Percentiles rank a stretch among this genome's conserved stretches.
phyloP scores from a whole-genome alignment of 2,113 vertebrate species.

The Campylomormyrus tamandua region DNA sequence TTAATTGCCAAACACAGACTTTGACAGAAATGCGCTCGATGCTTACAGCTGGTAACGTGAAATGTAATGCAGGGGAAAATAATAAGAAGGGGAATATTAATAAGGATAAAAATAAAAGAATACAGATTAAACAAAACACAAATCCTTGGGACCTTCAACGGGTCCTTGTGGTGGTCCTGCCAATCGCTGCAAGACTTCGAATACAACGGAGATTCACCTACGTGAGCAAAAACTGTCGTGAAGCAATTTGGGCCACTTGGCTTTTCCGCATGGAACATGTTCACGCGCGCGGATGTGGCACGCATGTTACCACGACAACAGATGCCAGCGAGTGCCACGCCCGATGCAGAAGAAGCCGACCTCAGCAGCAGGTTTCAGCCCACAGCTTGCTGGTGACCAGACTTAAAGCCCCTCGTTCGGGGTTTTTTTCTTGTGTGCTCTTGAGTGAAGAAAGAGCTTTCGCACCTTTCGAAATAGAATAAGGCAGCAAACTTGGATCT shows the following conservation, averaged over 20 bases:
- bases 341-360: not conserved
- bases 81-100: not conserved
- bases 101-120: not conserved
- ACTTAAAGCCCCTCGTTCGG: not conserved
- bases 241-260: not conserved
- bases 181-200: not conserved
- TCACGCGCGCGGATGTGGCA: not conserved
- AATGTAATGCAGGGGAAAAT: constrained; percentile 5
- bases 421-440: not conserved
- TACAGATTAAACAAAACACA: not conserved
- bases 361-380: not conserved
- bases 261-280: not conserved
- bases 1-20: constrained; percentile 44
- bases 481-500: not conserved
- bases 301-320: not conserved
- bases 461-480: not conserved
- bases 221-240: not conserved
- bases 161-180: not conserved
- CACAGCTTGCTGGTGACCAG: not conserved
- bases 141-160: not conserved
- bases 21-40: constrained; percentile 36
- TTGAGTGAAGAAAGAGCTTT: not conserved
- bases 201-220: not conserved
- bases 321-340: not conserved
- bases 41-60: constrained; percentile 11